phyloP scores from a whole-genome alignment of 2,113 vertebrate genomes.

The Delphinapterus leucas region DNA sequence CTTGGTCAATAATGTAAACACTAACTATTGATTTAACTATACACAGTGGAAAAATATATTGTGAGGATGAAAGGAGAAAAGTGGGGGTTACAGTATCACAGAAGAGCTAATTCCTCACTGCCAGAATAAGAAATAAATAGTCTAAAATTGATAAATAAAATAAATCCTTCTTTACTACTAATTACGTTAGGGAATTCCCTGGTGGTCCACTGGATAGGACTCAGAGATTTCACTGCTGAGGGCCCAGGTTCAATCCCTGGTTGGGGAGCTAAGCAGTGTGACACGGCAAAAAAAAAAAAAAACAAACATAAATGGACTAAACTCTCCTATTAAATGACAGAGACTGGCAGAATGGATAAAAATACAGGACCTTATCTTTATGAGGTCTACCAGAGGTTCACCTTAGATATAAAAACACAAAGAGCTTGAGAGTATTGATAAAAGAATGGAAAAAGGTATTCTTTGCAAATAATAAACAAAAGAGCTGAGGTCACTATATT shows the following conservation, averaged over 20 bases:
- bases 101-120: not conserved
- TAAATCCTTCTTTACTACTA: not conserved
- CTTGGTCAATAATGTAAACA: slow-evolving; percentile 35
- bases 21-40: slow-evolving; percentile 39
- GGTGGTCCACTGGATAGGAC: too few relatives aligned
- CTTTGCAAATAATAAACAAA: not conserved
- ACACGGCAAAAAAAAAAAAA: too few relatives aligned
- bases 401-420: not conserved
- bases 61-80: not conserved
- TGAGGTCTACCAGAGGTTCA: not conserved
- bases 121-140: not conserved
- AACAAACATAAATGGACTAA: too few relatives aligned
- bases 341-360: too few relatives aligned
- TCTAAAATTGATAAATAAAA: not conserved
- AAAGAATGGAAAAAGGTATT: not conserved
- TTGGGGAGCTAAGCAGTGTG: too few relatives aligned
- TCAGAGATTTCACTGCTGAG: too few relatives aligned
- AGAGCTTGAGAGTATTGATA: not conserved
- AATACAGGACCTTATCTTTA: not conserved
- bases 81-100: not conserved
- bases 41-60: not conserved
- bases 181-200: not conserved
- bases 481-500: not conserved
- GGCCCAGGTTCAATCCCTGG: too few relatives aligned
- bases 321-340: too few relatives aligned